Base-by-base conservation (phyloP, 2,113 vertebrate genomes). In the Nansenia antarctica region DNA sequence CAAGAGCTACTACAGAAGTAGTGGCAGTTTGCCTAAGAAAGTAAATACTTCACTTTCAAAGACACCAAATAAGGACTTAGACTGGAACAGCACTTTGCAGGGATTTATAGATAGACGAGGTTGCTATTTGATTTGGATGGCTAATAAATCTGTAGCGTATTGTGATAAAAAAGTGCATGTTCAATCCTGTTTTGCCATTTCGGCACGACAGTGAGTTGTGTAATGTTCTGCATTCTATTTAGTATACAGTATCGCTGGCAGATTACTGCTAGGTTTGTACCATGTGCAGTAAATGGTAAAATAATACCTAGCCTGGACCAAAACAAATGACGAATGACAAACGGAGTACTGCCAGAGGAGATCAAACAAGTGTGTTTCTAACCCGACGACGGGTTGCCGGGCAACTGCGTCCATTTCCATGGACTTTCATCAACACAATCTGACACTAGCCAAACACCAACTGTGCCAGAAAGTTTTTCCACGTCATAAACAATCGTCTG, bases 11-110 rank as follows among this genome's bases (percentile, higher is more conserved):
- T 79, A 77, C 83, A 54, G 76, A 62, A 45, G 29, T 34, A 62
- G 78, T 85, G 86, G 88, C 85, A 77, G 70, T 32, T 54, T 80
- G 86, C 88, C 85, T 78, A 76, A 80, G 78, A 80, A 81, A 85
- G 66, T 84, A 76, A 77, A 87, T 87, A 79, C 81, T 75, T 82
- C 76, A 20, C 76, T 84, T 74, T 83, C 71, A 74, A 9, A 77
- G 76, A 29, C 72, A 73, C 83, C 82, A 85, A 88, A 88, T 85
- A 90, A 85, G 88, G 86, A 75, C 75, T 45, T 76, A 39, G 79
- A 84, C 81, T 78, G 76, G 76, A 83, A 77, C 72, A 34, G 75
- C 52, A 59, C 65, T 78, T 80, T 52, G 67, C 70, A 20, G 26
- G 58, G 82, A 76, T 81, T 83, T 76, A 77, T 64, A 72, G 70